Evolutionary conservation across 2,113 vertebrate genomes (phyloP).

Genomic region (Cyrtonyx montezumae): DNA sequence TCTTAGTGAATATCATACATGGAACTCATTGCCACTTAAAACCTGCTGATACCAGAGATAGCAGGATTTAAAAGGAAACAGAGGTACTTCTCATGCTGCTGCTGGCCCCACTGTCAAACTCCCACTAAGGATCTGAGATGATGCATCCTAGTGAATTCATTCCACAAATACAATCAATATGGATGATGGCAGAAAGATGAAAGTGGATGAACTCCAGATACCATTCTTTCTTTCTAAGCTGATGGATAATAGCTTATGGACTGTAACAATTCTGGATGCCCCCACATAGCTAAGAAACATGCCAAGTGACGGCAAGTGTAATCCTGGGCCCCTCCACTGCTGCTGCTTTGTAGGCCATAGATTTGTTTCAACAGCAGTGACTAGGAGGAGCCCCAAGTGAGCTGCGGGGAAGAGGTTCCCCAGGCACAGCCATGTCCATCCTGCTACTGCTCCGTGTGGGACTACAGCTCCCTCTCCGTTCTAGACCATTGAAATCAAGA

Average conservation of each 20-base stretch:
- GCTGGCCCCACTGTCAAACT: neutral
- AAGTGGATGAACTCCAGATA: neutral
- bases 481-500: neutral
- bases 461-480: neutral
- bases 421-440: neutral
- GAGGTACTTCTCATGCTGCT: neutral
- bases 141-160: rapidly evolving
- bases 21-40: neutral
- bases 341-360: neutral
- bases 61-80: neutral
- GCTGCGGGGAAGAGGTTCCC: neutral
- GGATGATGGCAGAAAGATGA: neutral
- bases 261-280: neutral
- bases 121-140: neutral
- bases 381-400: neutral
- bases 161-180: neutral
- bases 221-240: neutral
- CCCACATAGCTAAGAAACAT: neutral
- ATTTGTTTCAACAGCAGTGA: neutral
- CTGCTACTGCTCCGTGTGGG: neutral
- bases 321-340: neutral
- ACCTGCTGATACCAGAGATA: neutral
- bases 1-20: neutral
- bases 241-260: neutral
- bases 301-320: neutral